Conservation (phyloP, 1,140 invertebrate genomes). For the Camponotus floridanus region DNA sequence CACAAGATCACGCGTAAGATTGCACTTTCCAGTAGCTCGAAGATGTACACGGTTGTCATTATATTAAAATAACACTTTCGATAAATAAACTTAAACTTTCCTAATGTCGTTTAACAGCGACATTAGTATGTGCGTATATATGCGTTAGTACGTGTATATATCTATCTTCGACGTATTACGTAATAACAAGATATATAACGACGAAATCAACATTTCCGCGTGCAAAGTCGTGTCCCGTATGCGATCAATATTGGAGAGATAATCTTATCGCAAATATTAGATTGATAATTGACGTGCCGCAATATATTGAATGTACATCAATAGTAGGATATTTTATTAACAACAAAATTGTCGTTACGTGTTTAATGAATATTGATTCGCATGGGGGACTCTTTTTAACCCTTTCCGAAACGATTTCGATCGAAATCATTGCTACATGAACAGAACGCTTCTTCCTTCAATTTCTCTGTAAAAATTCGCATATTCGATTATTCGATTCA, state of each 20-base stretch:
- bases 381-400: neutral
- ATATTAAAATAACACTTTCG: conserved; percentile 16
- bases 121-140: neutral
- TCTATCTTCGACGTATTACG: conserved; percentile 5
- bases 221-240: neutral
- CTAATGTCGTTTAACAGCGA: conserved; percentile 23
- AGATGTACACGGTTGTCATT: neutral
- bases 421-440: neutral
- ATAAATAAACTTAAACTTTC: conserved; percentile 40
- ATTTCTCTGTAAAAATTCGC: neutral
- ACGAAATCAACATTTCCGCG: conserved; percentile 2
- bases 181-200: conserved; percentile 6
- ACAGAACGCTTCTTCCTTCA: neutral
- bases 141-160: neutral
- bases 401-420: conserved; percentile 18
- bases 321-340: conserved; percentile 4
- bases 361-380: conserved; percentile 26
- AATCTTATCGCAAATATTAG: conserved; percentile 19
- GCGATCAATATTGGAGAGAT: conserved; percentile 18
- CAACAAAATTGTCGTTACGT: conserved; percentile 16
- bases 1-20: neutral
- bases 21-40: neutral
- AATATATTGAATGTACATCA: conserved; percentile 13
- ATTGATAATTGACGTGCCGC: neutral
- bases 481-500: neutral